Conservation (phyloP, 2,888 invertebrate species). For the Drosophila mimetica region DNA sequence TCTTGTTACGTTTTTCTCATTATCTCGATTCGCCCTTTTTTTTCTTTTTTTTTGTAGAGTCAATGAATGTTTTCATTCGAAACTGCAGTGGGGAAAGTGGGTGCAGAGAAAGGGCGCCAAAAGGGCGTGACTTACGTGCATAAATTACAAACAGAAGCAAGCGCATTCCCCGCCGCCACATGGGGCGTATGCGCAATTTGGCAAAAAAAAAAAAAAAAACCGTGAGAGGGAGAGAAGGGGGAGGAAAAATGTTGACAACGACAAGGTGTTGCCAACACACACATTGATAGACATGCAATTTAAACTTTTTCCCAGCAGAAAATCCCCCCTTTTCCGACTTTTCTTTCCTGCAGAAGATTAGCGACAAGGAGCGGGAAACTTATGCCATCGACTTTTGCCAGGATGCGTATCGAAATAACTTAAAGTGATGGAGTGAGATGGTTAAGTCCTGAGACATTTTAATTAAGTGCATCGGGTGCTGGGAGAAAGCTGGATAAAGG, state of each 20-base stretch:
- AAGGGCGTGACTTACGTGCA: constrained; percentile 55
- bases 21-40: constrained; percentile 54
- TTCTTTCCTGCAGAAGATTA: constrained; percentile 12
- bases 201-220: not conserved
- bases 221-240: not conserved
- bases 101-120: not conserved
- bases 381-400: constrained; percentile 38
- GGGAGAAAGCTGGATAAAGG: constrained; percentile 2
- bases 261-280: constrained; percentile 46
- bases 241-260: constrained; percentile 40
- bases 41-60: constrained; percentile 25
- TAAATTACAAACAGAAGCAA: constrained; percentile 60
- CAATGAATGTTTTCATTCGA: constrained; percentile 42
- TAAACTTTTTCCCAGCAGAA: constrained; percentile 35
- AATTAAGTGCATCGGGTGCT: constrained; percentile 32
- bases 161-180: constrained; percentile 37
- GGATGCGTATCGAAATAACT: constrained; percentile 41
- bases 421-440: constrained; percentile 4
- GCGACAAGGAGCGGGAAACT: constrained; percentile 41
- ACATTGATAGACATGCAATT: constrained; percentile 47
- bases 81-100: constrained; percentile 22
- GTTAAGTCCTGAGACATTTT: constrained; percentile 23
- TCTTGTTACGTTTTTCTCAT: constrained; percentile 65
- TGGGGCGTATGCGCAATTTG: constrained; percentile 68
- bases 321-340: not conserved